Evolutionary conservation across 2,113 vertebrate genomes (phyloP).

Genomic region (Phrynosoma platyrhinos): DNA sequence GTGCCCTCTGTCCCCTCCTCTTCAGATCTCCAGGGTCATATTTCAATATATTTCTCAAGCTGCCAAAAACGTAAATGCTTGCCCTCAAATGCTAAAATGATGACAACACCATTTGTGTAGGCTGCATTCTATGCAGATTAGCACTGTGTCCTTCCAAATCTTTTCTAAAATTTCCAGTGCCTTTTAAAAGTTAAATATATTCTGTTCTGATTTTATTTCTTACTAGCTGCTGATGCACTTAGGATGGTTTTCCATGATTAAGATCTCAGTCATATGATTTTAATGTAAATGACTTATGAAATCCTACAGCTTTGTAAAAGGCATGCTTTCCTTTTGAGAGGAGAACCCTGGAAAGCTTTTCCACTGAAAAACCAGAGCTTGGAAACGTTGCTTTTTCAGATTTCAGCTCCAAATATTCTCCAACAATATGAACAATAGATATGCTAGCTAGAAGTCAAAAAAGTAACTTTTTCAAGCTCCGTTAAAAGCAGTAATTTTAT

Average conservation of each 20-base stretch:
- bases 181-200: neutral
- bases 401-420: too few relatives aligned
- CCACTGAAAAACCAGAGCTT: too few relatives aligned
- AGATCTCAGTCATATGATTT: neutral
- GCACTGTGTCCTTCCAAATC: neutral
- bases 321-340: neutral
- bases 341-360: neutral
- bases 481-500: neutral
- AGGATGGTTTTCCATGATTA: neutral
- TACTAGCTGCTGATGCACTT: neutral
- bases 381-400: too few relatives aligned
- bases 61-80: slow-evolving; percentile 12
- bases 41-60: slow-evolving; percentile 26
- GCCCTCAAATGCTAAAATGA: neutral
- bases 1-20: neutral
- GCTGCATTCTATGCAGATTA: neutral
- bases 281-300: neutral
- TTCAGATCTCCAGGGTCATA: neutral
- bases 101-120: neutral
- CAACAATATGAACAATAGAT: too few relatives aligned
- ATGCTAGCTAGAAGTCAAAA: too few relatives aligned
- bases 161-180: neutral
- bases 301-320: neutral
- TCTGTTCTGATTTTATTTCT: neutral
- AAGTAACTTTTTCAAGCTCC: too few relatives aligned